These are phyloP conservation scores for Luehdorfia chinensis DNA, from an alignment of 1,140 invertebrate genomes.

Conservation along the genomic window DNA sequence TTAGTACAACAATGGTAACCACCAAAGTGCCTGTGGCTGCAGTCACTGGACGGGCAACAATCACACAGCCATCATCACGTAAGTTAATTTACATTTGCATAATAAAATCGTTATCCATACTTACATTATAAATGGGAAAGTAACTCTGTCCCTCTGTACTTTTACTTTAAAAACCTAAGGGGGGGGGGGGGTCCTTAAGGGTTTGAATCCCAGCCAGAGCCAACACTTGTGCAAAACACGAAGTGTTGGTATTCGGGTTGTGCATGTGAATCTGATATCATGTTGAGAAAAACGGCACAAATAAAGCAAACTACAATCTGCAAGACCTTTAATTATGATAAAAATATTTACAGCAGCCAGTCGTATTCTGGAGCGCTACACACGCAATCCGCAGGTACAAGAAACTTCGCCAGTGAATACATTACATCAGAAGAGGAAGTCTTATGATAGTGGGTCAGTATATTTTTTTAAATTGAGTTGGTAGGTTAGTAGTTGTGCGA, in stretches of 20 bases:
- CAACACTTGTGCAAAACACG: too few relatives aligned
- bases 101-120: neutral
- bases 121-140: too few relatives aligned
- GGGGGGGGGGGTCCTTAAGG: too few relatives aligned
- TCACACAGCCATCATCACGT: constrained; percentile 57
- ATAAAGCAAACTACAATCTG: too few relatives aligned
- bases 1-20: constrained; percentile 48
- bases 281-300: too few relatives aligned
- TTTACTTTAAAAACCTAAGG: too few relatives aligned
- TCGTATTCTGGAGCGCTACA: constrained; percentile 66
- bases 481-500: too few relatives aligned
- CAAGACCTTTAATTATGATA: too few relatives aligned
- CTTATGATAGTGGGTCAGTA: constrained; percentile 37
- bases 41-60: constrained; percentile 51
- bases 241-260: too few relatives aligned
- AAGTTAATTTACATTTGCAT: constrained; percentile 21
- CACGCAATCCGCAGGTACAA: constrained; percentile 40
- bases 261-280: too few relatives aligned
- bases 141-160: too few relatives aligned
- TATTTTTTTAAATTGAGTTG: neutral
- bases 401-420: constrained; percentile 31
- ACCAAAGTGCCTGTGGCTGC: constrained; percentile 63
- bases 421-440: constrained; percentile 46
- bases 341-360: constrained; percentile 52
- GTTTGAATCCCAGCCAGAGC: too few relatives aligned